A percentile compares a stretch with the other conserved stretches of the same genome.
Evolutionary conservation across 2,888 invertebrate species (phyloP).

Genomic region (Gerosis bhagava): DNA sequence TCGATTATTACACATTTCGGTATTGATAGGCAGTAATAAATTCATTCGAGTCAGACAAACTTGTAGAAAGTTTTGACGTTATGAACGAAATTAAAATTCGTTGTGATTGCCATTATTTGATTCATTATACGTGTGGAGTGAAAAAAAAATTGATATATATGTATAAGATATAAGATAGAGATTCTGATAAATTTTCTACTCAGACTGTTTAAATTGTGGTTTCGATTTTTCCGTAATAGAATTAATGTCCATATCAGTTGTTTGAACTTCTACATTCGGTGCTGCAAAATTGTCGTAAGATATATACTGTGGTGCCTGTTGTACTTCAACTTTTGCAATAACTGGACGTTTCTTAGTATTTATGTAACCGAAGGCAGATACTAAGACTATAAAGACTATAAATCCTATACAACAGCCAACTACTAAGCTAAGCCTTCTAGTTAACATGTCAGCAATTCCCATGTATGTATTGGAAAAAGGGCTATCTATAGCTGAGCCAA

Average conservation of each 20-base stretch:
- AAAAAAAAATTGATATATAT: too few relatives aligned
- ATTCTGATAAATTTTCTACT: conserved; percentile 40
- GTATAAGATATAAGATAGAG: too few relatives aligned
- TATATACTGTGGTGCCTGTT: conserved; percentile 90
- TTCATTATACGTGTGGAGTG: conserved; percentile 52
- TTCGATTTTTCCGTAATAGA: conserved; percentile 71
- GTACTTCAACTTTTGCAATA: conserved; percentile 86
- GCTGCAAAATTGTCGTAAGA: conserved; percentile 84
- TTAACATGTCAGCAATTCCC: conserved; percentile 88
- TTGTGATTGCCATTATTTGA: conserved; percentile 48
- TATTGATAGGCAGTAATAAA: conserved; percentile 67
- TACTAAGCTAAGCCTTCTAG: conserved; percentile 91
- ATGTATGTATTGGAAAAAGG: conserved; percentile 85
- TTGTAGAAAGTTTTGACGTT: conserved; percentile 53
- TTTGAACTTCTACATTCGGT: conserved; percentile 63
- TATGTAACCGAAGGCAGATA: conserved; percentile 92
- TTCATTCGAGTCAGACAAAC: conserved; percentile 57
- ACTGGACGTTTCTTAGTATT: conserved; percentile 92
- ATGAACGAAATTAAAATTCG: conserved; percentile 43
- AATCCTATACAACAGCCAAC: conserved; percentile 94
- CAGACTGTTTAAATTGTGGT: conserved; percentile 34
- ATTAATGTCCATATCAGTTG: conserved; percentile 72
- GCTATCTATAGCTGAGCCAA: conserved; percentile 83
- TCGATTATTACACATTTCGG: conserved; percentile 60
- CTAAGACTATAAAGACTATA: conserved; percentile 91